These are phyloP conservation scores for Ancistrus triradiatus DNA, from an alignment of 2,113 vertebrate genomes.

Conservation along the genomic window DNA sequence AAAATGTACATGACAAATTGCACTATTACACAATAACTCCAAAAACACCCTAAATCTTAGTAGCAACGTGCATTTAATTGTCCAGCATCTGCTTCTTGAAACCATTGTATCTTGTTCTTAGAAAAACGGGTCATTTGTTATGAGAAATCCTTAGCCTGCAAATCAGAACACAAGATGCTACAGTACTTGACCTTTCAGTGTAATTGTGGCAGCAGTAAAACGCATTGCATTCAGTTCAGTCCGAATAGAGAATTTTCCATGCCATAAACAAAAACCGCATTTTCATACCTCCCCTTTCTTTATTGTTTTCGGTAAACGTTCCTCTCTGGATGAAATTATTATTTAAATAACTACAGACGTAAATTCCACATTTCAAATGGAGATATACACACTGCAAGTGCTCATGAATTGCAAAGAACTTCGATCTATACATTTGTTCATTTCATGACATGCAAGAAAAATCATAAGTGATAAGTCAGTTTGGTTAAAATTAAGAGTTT, in stretches of 20 bases:
- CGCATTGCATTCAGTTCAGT: constrained; percentile 87
- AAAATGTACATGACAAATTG: constrained; percentile 64
- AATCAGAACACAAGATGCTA: constrained; percentile 96
- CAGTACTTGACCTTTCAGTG: constrained; percentile 99
- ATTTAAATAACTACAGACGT: constrained; percentile 80
- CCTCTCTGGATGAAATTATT: constrained; percentile 84
- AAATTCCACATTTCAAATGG: constrained; percentile 81
- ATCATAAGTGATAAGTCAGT: too few species aligned
- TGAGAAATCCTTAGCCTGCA: constrained; percentile 99
- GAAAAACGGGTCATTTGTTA: constrained; percentile 96
- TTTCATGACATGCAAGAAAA: too few species aligned
- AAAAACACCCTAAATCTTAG: constrained; percentile 92
- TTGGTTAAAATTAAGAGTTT: too few species aligned
- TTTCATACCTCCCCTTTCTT: constrained; percentile 83
- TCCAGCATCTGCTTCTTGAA: constrained; percentile 90
- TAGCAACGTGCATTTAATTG: constrained; percentile 97
- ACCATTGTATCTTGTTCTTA: constrained; percentile 88
- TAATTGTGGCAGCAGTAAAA: constrained; percentile 98
- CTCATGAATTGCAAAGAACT: neutral
- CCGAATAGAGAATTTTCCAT: constrained; percentile 86
- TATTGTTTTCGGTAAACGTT: constrained; percentile 65
- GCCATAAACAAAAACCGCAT: constrained; percentile 86
- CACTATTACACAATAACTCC: constrained; percentile 92
- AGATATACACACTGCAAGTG: constrained; percentile 15
- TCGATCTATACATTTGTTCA: too few species aligned